Conservation (phyloP, 2,113 vertebrate genomes). For the Anolis sagrei region DNA sequence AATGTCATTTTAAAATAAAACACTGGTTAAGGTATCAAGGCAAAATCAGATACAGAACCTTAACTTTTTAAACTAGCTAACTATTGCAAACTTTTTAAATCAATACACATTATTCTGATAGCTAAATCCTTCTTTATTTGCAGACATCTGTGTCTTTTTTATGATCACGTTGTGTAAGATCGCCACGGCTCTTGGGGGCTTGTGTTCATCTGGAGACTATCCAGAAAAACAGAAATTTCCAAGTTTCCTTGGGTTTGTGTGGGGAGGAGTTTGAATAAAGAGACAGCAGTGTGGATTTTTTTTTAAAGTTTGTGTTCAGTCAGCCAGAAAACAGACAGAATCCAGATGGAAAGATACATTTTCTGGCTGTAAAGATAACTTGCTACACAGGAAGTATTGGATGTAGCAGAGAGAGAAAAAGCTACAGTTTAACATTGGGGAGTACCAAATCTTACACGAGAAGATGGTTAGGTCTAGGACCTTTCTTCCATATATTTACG, state of each 20-base stretch:
- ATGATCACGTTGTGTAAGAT: constrained; percentile 34
- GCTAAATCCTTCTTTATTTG: constrained; percentile 45
- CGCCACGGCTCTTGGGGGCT: constrained; percentile 42
- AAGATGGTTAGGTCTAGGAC: no score
- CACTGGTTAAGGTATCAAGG: background rate
- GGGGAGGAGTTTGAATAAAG: constrained; percentile 56
- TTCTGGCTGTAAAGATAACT: constrained; percentile 79
- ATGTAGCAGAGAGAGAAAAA: constrained; percentile 63
- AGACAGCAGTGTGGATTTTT: constrained; percentile 71
- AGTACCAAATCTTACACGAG: constrained; percentile 48
- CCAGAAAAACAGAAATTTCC: constrained; percentile 71
- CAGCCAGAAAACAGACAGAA: constrained; percentile 71
- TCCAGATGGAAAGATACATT: constrained; percentile 77
- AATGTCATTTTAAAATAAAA: background rate
- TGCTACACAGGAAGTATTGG: constrained; percentile 73
- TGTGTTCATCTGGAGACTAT: constrained; percentile 41
- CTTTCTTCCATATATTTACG: background rate
- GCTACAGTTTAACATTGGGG: constrained; percentile 1
- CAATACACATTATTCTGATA: constrained; percentile 1
- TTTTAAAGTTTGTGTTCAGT: constrained; percentile 71
- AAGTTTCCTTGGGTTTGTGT: constrained; percentile 54
- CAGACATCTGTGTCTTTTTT: constrained; percentile 42
- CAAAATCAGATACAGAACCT: background rate
- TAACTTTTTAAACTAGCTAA: background rate
- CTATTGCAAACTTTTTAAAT: background rate